These are phyloP conservation scores for Galeopterus variegatus DNA, from an alignment of 2,113 vertebrate species.

Conservation along the genomic window DNA sequence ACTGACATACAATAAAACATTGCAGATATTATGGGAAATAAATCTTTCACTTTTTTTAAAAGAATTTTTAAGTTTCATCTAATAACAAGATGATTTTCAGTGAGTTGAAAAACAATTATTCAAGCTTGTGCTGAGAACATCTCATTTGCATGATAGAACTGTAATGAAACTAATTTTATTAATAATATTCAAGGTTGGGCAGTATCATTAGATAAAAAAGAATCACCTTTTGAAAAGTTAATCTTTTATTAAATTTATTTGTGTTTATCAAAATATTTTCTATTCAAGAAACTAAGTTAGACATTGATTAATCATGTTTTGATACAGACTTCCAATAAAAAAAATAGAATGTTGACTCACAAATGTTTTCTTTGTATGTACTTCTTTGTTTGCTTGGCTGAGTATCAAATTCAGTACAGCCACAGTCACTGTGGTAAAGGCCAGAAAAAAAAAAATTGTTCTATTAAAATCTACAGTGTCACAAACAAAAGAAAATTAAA, in stretches of 20 bases:
- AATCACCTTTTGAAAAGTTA: conserved; percentile 25
- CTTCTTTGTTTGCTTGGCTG: neutral
- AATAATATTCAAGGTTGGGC: conserved; percentile 52
- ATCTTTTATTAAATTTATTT: conserved; percentile 43
- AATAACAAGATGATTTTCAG: conserved; percentile 21
- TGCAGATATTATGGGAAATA: neutral
- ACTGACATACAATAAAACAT: neutral
- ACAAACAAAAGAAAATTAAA: conserved; percentile 29
- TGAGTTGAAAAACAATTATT: conserved; percentile 53
- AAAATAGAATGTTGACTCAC: neutral
- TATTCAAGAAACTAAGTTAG: neutral
- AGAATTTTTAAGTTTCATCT: conserved; percentile 3
- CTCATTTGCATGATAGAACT: conserved; percentile 64
- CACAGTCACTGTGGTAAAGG: neutral
- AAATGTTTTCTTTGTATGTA: neutral
- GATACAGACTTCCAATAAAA: neutral
- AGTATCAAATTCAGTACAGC: neutral
- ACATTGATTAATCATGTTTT: conserved; percentile 53
- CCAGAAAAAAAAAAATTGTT: neutral
- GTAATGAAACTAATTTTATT: conserved; percentile 69
- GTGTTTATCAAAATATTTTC: neutral
- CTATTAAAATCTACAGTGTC: neutral
- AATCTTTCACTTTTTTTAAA: neutral
- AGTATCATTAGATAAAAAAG: conserved; percentile 23
- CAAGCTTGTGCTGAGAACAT: neutral